These are phyloP conservation scores for Aleiodes sp. DNA, from an alignment of 1,140 invertebrate genomes.

Conservation along the genomic window DNA sequence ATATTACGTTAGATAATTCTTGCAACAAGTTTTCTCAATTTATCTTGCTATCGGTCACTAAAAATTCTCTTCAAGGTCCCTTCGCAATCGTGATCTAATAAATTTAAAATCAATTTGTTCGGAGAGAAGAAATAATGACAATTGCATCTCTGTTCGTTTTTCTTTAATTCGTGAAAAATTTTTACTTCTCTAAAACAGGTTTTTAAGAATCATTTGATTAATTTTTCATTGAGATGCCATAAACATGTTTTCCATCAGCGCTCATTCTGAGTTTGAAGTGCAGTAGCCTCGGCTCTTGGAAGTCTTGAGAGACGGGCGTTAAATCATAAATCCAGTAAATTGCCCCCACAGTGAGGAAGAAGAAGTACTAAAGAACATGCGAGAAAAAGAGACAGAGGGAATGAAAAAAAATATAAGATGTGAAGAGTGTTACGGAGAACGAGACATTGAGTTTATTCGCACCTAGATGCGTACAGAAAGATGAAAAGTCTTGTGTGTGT, in stretches of 20 bases:
- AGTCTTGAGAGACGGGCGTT: slow-evolving; percentile 51
- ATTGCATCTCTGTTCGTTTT: no score
- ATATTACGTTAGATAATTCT: no score
- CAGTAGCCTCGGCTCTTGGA: neutral
- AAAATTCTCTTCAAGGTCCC: no score
- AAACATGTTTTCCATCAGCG: slow-evolving; percentile 24
- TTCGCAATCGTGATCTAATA: no score
- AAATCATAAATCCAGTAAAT: slow-evolving; percentile 59
- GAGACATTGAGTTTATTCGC: slow-evolving; percentile 42
- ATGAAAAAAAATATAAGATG: no score
- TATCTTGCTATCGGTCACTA: no score
- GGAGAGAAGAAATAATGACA: no score
- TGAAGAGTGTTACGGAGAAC: neutral
- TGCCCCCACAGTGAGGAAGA: slow-evolving; percentile 38
- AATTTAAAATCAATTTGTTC: no score
- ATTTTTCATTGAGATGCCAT: slow-evolving; percentile 7
- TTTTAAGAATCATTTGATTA: slow-evolving; percentile 19
- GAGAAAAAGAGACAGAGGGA: no score
- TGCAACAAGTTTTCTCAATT: no score
- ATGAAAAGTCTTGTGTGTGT: slow-evolving; percentile 44
- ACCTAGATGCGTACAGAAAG: slow-evolving; percentile 43
- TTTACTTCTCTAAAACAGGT: neutral
- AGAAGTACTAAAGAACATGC: no score
- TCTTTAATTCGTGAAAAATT: slow-evolving; percentile 15
- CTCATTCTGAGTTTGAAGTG: neutral